A percentile compares a stretch with the other conserved stretches of the same genome.
Conservation (phyloP, 2,113 vertebrate genomes). For the Uria aalge region DNA sequence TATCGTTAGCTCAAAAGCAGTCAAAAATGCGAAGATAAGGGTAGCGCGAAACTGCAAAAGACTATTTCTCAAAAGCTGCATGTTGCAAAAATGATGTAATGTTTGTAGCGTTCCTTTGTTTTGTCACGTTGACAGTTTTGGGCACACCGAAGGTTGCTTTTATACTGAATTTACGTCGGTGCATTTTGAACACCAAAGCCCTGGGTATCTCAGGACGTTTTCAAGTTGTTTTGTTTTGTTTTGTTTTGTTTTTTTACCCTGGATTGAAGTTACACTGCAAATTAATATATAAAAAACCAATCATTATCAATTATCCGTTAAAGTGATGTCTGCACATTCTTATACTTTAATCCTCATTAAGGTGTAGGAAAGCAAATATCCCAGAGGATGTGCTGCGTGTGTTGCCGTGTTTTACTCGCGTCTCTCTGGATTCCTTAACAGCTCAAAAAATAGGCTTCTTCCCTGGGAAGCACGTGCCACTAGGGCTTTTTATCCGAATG, state of each 20-base stretch:
- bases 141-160: background rate
- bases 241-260: conserved; percentile 26
- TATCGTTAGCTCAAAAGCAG: background rate
- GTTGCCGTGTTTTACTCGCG: background rate
- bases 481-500: conserved; percentile 33
- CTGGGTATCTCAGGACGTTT: background rate
- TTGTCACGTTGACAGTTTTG: background rate
- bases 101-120: background rate
- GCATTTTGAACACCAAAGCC: background rate
- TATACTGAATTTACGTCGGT: background rate
- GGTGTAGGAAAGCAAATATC: conserved; percentile 19
- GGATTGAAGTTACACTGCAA: conserved; percentile 45
- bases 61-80: background rate
- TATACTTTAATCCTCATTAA: conserved; percentile 67
- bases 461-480: background rate
- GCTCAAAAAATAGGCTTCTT: conserved; percentile 23
- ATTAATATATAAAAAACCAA: conserved; percentile 59
- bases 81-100: background rate
- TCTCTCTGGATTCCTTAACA: conserved; percentile 27
- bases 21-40: background rate
- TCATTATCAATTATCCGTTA: conserved; percentile 71
- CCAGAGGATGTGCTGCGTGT: conserved; percentile 41
- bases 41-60: background rate
- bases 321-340: conserved; percentile 54
- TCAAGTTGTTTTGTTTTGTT: background rate